Conservation (phyloP, 2,888 invertebrate genomes). For the Sphaerolaimus hirsutus region DNA sequence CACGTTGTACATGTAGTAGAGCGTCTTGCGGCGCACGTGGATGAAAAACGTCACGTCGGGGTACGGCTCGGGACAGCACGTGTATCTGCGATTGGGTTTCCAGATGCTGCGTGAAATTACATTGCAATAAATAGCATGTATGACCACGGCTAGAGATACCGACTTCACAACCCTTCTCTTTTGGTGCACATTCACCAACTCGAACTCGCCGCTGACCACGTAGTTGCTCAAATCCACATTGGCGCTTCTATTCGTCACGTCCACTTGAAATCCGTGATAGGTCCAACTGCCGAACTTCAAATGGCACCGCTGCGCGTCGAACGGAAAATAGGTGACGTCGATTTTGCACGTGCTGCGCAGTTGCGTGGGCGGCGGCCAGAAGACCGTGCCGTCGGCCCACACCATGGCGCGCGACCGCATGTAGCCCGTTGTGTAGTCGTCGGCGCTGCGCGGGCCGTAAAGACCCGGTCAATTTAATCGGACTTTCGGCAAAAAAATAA, state of each 20-base stretch:
- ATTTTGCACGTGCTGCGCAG: conserved; percentile 36
- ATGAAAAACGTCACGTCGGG: conserved; percentile 36
- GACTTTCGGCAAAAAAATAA: neutral
- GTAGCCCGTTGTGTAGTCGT: conserved; percentile 36
- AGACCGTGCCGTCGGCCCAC: conserved; percentile 32
- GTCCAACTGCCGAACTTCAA: conserved; percentile 35
- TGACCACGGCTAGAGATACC: neutral
- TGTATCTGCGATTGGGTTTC: conserved; percentile 31
- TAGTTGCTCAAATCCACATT: conserved; percentile 34
- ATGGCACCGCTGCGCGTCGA: conserved; percentile 35
- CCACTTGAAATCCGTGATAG: conserved; percentile 21
- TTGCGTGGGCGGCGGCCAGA: conserved; percentile 38
- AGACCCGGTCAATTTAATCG: neutral
- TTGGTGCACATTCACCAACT: conserved; percentile 31
- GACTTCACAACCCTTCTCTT: neutral
- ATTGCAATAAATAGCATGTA: neutral
- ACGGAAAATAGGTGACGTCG: conserved; percentile 36
- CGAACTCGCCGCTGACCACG: conserved; percentile 36
- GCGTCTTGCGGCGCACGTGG: conserved; percentile 31
- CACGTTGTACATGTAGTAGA: conserved; percentile 32
- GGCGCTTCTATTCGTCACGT: conserved; percentile 25
- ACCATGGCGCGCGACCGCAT: conserved; percentile 38
- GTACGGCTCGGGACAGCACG: conserved; percentile 34
- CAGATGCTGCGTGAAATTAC: conserved; percentile 13
- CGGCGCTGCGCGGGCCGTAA: conserved; percentile 33